phyloP scores from a whole-genome alignment of 2,888 invertebrate species.

The Syrista parreyssii region DNA sequence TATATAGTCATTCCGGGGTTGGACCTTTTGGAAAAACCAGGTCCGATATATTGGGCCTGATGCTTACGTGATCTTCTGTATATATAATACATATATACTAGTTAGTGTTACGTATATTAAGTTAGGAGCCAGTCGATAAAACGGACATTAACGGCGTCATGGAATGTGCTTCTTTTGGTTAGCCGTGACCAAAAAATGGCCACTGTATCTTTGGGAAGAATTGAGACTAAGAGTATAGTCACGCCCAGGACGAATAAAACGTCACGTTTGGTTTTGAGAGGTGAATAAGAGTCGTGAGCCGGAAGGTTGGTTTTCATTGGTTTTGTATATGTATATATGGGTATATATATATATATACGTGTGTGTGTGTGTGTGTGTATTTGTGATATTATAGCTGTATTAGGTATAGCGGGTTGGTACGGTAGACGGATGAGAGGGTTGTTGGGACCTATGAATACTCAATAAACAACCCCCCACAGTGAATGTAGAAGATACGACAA shows the following conservation, averaged over 20 bases:
- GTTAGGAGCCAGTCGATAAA: constrained; percentile 51
- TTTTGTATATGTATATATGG: background rate
- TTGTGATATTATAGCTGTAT: background rate
- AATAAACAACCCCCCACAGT: constrained; percentile 53
- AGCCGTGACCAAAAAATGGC: constrained; percentile 15
- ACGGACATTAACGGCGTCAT: constrained; percentile 60
- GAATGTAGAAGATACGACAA: constrained; percentile 38
- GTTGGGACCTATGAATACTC: constrained; percentile 31
- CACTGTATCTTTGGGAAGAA: constrained; percentile 10
- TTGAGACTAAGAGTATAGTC: constrained; percentile 9
- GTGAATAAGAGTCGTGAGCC: background rate
- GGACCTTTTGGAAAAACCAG: background rate
- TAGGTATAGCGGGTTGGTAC: background rate
- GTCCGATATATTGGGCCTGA: background rate
- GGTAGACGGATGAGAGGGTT: constrained; percentile 13
- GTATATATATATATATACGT: background rate
- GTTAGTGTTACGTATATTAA: background rate
- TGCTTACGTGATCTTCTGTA: background rate
- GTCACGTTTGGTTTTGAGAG: constrained; percentile 9
- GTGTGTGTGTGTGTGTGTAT: too few species aligned
- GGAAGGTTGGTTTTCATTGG: background rate
- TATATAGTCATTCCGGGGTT: background rate
- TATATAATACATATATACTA: background rate
- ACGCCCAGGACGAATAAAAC: constrained; percentile 36
- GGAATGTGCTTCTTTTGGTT: constrained; percentile 40